Percentiles rank a stretch among this genome's conserved stretches.
Evolutionary conservation across 2,113 vertebrate genomes (phyloP).

Genomic region (Oryzias celebensis): DNA sequence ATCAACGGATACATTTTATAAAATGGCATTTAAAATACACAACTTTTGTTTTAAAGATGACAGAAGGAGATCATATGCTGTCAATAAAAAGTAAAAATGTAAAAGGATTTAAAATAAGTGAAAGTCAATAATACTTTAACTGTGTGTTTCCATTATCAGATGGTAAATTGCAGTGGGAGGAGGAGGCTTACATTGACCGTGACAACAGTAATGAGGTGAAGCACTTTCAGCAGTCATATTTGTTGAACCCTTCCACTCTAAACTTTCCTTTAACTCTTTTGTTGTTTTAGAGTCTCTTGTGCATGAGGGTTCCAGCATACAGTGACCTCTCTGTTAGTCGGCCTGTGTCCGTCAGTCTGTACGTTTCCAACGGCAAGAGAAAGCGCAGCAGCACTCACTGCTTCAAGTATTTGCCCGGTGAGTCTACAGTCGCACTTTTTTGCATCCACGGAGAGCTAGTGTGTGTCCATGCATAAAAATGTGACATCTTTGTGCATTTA

Average conservation of each 20-base stretch:
- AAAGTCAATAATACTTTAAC: background rate
- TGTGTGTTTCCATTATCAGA: constrained; percentile 66
- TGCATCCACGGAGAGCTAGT: background rate
- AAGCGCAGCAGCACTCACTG: constrained; percentile 88
- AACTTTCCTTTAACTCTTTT: background rate
- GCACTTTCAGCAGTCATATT: background rate
- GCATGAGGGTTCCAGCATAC: constrained; percentile 84
- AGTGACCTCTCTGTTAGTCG: constrained; percentile 81
- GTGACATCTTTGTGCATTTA: background rate
- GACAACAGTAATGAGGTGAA: constrained; percentile 86
- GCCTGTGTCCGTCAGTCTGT: constrained; percentile 85
- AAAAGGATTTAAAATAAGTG: too few species aligned
- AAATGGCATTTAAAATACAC: too few species aligned
- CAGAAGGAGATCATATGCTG: too few species aligned
- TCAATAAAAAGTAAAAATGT: too few species aligned
- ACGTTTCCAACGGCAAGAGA: constrained; percentile 88
- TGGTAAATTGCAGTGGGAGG: constrained; percentile 91
- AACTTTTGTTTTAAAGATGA: too few species aligned
- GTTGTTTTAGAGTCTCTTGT: constrained; percentile 77
- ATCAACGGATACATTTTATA: too few species aligned
- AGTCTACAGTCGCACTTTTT: constrained; percentile 24
- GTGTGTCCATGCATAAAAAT: too few species aligned
- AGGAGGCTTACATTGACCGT: constrained; percentile 84
- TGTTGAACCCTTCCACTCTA: background rate
- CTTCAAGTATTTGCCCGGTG: constrained; percentile 89